Percentiles rank a stretch among this genome's conserved stretches.
phyloP scores from a whole-genome alignment of 2,797 vertebrate species.

The Leuciscus waleckii region DNA sequence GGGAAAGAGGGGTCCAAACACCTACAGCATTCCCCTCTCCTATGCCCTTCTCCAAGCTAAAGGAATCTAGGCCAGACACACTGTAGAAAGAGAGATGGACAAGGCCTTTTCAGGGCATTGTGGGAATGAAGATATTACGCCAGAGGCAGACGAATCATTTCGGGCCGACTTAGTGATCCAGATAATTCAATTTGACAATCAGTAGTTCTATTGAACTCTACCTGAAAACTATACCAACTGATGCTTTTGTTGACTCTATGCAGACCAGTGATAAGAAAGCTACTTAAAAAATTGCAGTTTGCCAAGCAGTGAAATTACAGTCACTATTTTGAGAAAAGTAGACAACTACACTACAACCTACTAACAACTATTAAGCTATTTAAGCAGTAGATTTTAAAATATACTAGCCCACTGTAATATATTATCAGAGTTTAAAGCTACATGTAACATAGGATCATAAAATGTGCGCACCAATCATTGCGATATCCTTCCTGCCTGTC shows the following conservation, averaged over 20 bases:
- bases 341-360: too few species aligned
- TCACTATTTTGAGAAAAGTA: too few species aligned
- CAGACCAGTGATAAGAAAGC: not conserved
- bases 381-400: too few species aligned
- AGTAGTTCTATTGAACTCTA: not conserved
- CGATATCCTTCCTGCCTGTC: too few species aligned
- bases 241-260: not conserved
- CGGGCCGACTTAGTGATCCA: not conserved
- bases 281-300: too few species aligned
- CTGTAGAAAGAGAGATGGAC: constrained; percentile 10
- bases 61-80: constrained; percentile 47
- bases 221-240: not conserved
- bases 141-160: not conserved
- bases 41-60: constrained; percentile 67
- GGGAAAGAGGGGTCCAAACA: constrained; percentile 79
- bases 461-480: too few species aligned
- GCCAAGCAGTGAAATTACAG: too few species aligned
- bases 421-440: too few species aligned
- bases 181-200: constrained; percentile 17
- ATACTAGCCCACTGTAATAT: too few species aligned
- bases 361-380: too few species aligned
- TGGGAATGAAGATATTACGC: not conserved
- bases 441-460: too few species aligned
- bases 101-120: constrained; percentile 20
- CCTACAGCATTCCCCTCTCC: constrained; percentile 84